Base-by-base conservation (phyloP, 2,113 vertebrate species). In the Cephalopterus ornatus region DNA sequence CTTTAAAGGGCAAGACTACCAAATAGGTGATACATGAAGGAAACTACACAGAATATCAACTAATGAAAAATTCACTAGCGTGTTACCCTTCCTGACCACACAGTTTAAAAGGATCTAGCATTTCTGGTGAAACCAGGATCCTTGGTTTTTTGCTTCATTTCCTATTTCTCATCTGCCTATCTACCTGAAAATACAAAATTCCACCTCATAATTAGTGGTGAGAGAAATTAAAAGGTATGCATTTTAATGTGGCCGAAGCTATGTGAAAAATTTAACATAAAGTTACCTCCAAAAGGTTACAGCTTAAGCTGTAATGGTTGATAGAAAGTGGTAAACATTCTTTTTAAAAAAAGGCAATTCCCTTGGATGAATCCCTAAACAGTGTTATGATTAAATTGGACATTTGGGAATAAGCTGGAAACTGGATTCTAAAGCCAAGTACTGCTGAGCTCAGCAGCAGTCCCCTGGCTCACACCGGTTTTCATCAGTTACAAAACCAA, bases 381-480 rank as follows among this genome's bases (percentile, higher is more conserved):
- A 84, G 65, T 73, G 76, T 52, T 94, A 92, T 95, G 95, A 96
- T 94, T 96, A 96, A 94, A 92, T 83, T 15, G 2, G 93, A 88
- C 91, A 28, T 92, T 91, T 84, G 91, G 83, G 95, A 92, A 93
- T 93, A 94, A 94, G 76, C 44, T 88, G 85, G 85, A 94, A 94
- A 72, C 89, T 73, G 83, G 52, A 92, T 76, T 85, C 8, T 15
- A 75, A 94, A 93, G 86, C 49, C 83, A 92, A 96, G 66, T 35
- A 75, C 75, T 87, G 94, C 91, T 94, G 94, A 94, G 91, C 77
- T 96, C 94, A 96, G 94, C 92, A 91, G 92, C 77, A 94, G 56
- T 92, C 65, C 83, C 80, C 73, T 4, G 23, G 80, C 90, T 95
- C 95, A 83, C 0, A 1, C 55, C 2, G 13, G 28, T 63, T 93